Evolutionary conservation across 2,888 invertebrate genomes (phyloP), one percentile per base, ranked within the genome.

Genomic region (Pyralis farinalis): DNA sequence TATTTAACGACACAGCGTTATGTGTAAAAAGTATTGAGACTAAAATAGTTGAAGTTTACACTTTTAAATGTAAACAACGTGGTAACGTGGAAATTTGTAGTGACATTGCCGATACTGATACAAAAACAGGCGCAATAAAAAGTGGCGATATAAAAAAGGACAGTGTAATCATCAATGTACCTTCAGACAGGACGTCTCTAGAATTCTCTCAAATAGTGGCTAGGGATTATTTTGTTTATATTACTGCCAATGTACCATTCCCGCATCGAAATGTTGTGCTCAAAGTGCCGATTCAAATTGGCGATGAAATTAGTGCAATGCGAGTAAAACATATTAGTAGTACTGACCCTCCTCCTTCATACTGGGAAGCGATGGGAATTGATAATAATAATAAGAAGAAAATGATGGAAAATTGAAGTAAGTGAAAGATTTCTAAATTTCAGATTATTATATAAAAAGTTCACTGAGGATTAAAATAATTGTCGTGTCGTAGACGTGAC

Each of bases 261-360:
- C 71, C 65, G 3, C 62, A 69, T 44, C 47, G 43, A 21, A 57
- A 70, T 43, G 49, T 53, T 1, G 35, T 43, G 0, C 40, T 69
- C 9, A 44, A 55, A 7, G 55, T 69, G 9, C 71, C 71, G 2
- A 46, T 71, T 0, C 58, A 68, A 42, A 55, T 71, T 28, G 64
- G 64, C 16, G 50, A 58, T 43, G 31, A 10, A 1, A n/a, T 25
- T 20, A 45, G 51, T 9, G 40, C 51, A n/a, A 46, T 42, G 12
- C 44, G 48, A 8, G 22, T 25, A 3, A 16, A 32, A 16, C 12
- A 7, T 16, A 12, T 33, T 2, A 10, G 22, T n/a, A 10, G 4
- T 28, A 12, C 12, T n/a, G 39, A 43, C n/a, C 42, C 47, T 5
- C 67, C 68, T 1, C 67, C 62, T 6, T 46, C 57, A 0, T 67